These are phyloP conservation scores for Pardalotus punctatus DNA, from an alignment of 2,113 vertebrate species.

Conservation along the genomic window DNA sequence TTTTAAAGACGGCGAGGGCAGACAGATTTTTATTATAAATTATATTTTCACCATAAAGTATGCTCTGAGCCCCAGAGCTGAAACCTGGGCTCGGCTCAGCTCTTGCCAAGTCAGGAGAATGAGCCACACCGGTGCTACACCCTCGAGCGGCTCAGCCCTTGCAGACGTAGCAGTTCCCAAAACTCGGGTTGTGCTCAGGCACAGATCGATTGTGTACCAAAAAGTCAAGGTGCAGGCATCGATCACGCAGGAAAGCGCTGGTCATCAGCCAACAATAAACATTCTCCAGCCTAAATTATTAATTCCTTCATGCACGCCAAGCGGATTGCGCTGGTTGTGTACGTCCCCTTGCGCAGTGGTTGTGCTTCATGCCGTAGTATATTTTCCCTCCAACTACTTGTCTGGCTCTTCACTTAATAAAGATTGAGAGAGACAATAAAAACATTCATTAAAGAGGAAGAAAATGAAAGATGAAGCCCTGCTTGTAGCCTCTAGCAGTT, in stretches of 20 bases:
- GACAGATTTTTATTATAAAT: background rate
- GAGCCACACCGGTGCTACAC: accelerated
- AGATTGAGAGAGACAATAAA: slow-evolving; percentile 46
- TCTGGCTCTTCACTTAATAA: slow-evolving; percentile 35
- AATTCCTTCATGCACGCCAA: background rate
- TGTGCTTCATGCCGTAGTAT: background rate
- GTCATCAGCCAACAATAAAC: background rate
- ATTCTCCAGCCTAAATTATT: background rate
- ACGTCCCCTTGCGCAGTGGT: background rate
- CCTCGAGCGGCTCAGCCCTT: background rate
- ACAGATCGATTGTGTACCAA: background rate
- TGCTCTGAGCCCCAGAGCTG: background rate
- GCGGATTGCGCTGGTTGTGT: accelerated
- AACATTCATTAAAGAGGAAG: background rate
- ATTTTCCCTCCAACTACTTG: slow-evolving; percentile 20
- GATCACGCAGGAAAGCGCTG: background rate
- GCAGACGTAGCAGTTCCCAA: background rate
- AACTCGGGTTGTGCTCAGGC: accelerated
- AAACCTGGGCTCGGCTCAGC: background rate
- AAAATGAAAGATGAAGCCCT: background rate
- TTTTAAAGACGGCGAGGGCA: accelerated
- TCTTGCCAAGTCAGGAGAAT: background rate
- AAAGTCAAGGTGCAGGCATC: slow-evolving; percentile 5
- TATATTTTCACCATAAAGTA: background rate
- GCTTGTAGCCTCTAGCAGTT: background rate